Evolutionary conservation across 2,797 vertebrate species (phyloP), one percentile per base, ranked within the genome.

Genomic region (Smutsia gigantea): DNA sequence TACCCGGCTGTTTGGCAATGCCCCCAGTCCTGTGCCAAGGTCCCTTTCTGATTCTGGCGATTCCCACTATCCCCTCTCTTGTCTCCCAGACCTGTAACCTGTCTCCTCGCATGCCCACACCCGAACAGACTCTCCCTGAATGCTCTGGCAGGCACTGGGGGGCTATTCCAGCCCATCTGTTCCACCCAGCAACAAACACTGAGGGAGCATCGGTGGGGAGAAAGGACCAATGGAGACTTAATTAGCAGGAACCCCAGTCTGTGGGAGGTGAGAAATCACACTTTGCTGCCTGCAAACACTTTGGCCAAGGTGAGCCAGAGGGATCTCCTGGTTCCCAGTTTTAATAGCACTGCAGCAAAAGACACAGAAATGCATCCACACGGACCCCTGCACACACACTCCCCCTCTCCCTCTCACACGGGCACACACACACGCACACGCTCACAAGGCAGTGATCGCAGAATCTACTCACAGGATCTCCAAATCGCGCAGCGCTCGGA

Each of bases 401-500:
- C 92, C 94, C 95, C 91, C 75, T 72, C 4, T 77, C 61, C 79
- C 83, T 79, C 89, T 84, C 39, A 5, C 83, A 51, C 25, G 2
- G 91, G 82, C 86, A 53, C 66, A 49, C 87, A 27, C 53, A 63
- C 87, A 79, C 71, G 5, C 93, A 86, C 89, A 53, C 83, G 93
- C 31, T 98, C 95, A 96, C 91, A 75, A 92, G 98, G 74, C 97
- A 90, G 95, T 82, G 97, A 63, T 97, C 97, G 87, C 97, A 98
- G 83, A 97, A 98, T 97, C 98, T 98, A 99, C 99, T 99, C 98
- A 99, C 99, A 99, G 99, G 98, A 99, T 99, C 99, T 99, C 99
- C 99, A 99, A 99, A 99, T 99, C 99, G 95, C 99, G 99, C 98
- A 99, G 99, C 68, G 99, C 99, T 98, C 99, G 99, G 99, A 99